Conservation (phyloP, 1,140 invertebrate genomes). For the Drosophila yakuba region DNA sequence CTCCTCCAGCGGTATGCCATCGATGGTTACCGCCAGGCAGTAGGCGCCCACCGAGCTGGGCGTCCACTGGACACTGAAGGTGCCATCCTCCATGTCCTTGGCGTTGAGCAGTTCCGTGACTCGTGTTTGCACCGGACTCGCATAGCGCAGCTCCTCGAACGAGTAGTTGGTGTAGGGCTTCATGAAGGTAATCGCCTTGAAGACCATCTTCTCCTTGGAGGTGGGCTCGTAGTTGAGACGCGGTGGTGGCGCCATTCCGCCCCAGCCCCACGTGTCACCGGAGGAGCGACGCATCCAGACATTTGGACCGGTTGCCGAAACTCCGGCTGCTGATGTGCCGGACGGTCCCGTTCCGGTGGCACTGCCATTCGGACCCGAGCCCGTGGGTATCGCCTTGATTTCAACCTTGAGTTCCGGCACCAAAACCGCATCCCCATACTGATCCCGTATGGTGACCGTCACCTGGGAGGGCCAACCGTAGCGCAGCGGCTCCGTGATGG, state of each 20-base stretch:
- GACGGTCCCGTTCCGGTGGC: conserved; percentile 65
- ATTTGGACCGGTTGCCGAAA: conserved; percentile 49
- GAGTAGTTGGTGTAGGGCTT: conserved; percentile 97
- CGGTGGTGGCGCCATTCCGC: conserved; percentile 87
- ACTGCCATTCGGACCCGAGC: conserved; percentile 80
- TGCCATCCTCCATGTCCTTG: conserved; percentile 93
- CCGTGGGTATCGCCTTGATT: conserved; percentile 72
- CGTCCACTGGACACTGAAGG: conserved; percentile 96
- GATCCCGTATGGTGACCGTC: conserved; percentile 94
- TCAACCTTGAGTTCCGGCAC: conserved; percentile 93
- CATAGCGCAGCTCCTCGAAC: conserved; percentile 97
- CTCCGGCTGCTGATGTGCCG: conserved; percentile 21
- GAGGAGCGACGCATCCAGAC: conserved; percentile 32
- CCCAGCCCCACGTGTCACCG: conserved; percentile 29
- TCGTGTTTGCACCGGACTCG: conserved; percentile 85
- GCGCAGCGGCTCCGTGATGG: conserved; percentile 90
- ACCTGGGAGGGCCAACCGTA: conserved; percentile 93
- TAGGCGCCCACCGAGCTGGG: conserved; percentile 96
- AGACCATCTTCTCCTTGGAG: conserved; percentile 94
- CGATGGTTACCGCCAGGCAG: conserved; percentile 93
- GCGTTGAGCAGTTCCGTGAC: conserved; percentile 94
- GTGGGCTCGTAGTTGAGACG: conserved; percentile 94
- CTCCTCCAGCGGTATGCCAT: conserved; percentile 93
- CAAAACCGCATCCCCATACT: conserved; percentile 95
- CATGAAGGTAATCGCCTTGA: conserved; percentile 97